Base-by-base conservation (phyloP, 2,113 vertebrate species). In the Monarcha castaneiventris region DNA sequence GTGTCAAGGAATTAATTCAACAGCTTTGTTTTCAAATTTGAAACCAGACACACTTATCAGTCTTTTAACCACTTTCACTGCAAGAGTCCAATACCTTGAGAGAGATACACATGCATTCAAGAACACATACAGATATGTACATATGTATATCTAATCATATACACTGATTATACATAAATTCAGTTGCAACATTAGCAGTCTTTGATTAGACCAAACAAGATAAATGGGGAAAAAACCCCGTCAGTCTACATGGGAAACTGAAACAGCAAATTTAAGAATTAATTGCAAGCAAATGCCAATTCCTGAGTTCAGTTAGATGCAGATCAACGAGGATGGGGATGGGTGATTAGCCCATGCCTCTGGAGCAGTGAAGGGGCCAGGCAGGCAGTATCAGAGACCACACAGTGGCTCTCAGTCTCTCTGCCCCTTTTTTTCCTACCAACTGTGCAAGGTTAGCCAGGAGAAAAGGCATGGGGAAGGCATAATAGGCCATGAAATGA, bases 241-340 rank as follows among this genome's bases (percentile, higher is more conserved):
- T 6, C 26, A 62, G 29, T 25, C 64, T 66, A 46, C 30, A 16
- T 1, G 3, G 21, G 30, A 66, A 81, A 62, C 29, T 4, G 25
- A 71, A 75, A 33, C 25, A 52, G 61, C 7, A 10, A 4, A 27
- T 66, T 23, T 46, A 67, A 64, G 17, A 69, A 73, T 2, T 0
- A 73, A 76, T 9, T 27, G n/a, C 21, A 51, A 64, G 16, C n/a
- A 26, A 67, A 89, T 54, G 0, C 23, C 23, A 54, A 64, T n/a
- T 73, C 13, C 64, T 21, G 27, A 63, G 21, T 56, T 64, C 12
- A n/a, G 11, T 10, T 6, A 68, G 30, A 16, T 46, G 27, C 20
- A 16, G 15, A 55, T n/a, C 16, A 32, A 0, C 4, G 1, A 11
- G 33, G 46, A 21, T 35, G 46, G 41, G 44, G 16, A 21, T 5